Evolutionary conservation across 2,797 vertebrate genomes (phyloP), one percentile per base, ranked within the genome.

Genomic region (Triplophysa yarkandensis): DNA sequence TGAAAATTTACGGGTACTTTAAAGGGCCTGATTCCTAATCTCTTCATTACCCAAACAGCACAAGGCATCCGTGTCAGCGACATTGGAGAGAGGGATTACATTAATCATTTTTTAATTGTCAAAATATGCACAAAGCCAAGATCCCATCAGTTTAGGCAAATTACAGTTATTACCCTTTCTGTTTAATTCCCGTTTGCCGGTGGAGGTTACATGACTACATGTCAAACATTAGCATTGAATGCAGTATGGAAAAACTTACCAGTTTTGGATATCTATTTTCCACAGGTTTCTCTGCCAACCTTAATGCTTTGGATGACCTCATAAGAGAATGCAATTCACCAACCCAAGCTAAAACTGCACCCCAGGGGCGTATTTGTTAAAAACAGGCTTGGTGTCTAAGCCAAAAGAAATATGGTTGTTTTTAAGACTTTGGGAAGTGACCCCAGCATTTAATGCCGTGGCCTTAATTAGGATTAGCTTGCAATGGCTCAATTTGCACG

Each of bases 201-300:
- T 34, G n/a, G 46, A 77, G 62, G 46, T 74, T 79, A 64, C 39
- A 43, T 71, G 72, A 77, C 78, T 66, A 71, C 66, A 61, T 54
- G 73, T 77, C 60, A 57, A 80, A 34, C 48, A 52, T 46, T 64
- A 77, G 58, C 34, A 78, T 52, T 69, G 10, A 72, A 50, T 32
- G 21, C 41, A 76, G 66, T 76, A 55, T 67, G 78, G 80, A 83
- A 83, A 82, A 75, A 80, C 58, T 74, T 71, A 80, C 62, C 78
- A 76, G 30, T 71, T 75, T 78, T 34, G 62, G 61, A 77, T 83
- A 82, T 82, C 73, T 78, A 44, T 78, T 82, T 83, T 83, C 82
- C 80, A 78, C 57, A 68, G 76, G 19, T 61, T 64, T 69, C 41
- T 71, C 73, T 71, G 78, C 76, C 80, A 78, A 77, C 57, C 68